Evolutionary conservation across 2,113 vertebrate genomes (phyloP), one percentile per base, ranked within the genome.

Genomic region (Zosterops pallidus): DNA sequence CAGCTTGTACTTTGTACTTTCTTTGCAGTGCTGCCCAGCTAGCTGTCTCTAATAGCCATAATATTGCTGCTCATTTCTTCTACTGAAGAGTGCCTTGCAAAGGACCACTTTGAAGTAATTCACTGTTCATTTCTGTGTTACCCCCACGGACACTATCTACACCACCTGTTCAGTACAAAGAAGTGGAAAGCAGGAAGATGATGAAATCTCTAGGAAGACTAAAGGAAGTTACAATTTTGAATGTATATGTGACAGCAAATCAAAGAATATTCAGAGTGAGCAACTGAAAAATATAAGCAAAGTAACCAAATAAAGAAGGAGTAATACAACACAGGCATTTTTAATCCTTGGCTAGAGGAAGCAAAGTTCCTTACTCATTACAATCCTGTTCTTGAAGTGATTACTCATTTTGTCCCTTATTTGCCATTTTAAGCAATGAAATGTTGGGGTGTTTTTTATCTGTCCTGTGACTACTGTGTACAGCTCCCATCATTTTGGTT

Each of bases 91-190:
- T 60, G 33, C 29, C 35, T 91, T 82, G 44, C 37, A 55, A 59
- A 69, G 24, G 25, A 64, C 28, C 14, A 31, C 33, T 91, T 55
- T 55, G 35, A 78, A 78, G 5, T 6, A 69, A n/a, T 82, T 85
- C 39, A 21, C 29, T 82, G 44, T 78, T 33, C 35, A 20, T 42
- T 69, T 77, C 44, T 47, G 29, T 63, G 33, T 85, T 63, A 49
- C 31, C 29, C 39, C 53, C 5, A 6, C 0, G 2, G 39, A 59
- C 39, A 7, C 25, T 31, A 5, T 42, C 25, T 71, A 14, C 20
- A 39, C 4, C 24, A 26, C 14, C 20, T 29, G 6, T 47, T 62
- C 14, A 68, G 26, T 39, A 18, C 59, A 68, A 77, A 63, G 42
- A 72, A 72, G 12, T 70, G 16, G 26, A 77, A 21, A 44, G n/a